These are phyloP conservation scores for Okamejei kenojei DNA, from an alignment of 2,797 vertebrate genomes.

Conservation along the genomic window DNA sequence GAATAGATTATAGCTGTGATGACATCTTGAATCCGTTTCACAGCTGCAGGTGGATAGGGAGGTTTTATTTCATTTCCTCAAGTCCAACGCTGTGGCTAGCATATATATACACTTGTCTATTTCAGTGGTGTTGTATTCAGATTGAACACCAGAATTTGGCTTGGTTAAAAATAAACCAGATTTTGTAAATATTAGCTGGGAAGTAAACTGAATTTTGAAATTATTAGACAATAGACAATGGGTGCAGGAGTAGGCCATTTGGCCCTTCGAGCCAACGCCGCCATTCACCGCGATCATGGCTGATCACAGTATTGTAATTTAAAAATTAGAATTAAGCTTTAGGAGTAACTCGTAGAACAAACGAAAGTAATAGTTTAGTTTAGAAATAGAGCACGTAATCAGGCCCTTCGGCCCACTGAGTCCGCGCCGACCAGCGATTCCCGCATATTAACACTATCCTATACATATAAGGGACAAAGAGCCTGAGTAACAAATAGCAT, in stretches of 20 bases:
- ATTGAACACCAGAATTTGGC: background rate
- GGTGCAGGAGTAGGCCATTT: too few species aligned
- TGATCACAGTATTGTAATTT: background rate
- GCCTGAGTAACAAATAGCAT: too few species aligned
- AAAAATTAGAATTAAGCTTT: background rate
- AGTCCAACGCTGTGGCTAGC: background rate
- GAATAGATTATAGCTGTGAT: conserved; percentile 36
- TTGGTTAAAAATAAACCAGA: background rate
- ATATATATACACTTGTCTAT: background rate
- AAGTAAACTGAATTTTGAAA: background rate
- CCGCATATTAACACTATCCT: too few species aligned
- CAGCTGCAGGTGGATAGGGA: conserved; percentile 26
- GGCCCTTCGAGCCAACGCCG: too few species aligned
- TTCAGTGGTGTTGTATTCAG: background rate
- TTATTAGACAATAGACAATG: background rate
- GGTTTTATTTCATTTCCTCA: conserved; percentile 37
- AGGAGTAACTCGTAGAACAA: background rate
- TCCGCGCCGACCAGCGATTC: too few species aligned
- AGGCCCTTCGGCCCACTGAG: too few species aligned
- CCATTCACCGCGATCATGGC: too few species aligned
- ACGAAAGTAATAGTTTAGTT: too few species aligned
- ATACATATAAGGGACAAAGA: too few species aligned
- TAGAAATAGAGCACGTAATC: too few species aligned
- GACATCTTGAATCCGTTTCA: conserved; percentile 31
- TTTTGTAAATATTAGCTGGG: background rate